Base-by-base conservation (phyloP, 2,113 vertebrate genomes). In the Sprattus sprattus region DNA sequence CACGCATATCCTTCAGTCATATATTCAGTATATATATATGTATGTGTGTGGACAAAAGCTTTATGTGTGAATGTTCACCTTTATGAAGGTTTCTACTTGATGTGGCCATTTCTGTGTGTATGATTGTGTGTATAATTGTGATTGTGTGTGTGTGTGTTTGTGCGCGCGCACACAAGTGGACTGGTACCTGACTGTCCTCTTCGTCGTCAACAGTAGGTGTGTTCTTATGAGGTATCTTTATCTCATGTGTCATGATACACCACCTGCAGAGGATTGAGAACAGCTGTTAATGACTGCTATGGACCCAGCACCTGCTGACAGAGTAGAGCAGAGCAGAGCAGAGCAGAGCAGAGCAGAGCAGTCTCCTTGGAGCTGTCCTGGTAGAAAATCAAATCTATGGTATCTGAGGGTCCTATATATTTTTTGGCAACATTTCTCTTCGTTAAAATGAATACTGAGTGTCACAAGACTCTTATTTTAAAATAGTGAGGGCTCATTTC, bases 231-330 rank as follows among this genome's bases (percentile, higher is more conserved):
- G 97, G 97, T 92, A 99, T 95, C 94, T 98, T 99, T 86, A 99
- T 95, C 93, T 99, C 98, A 89, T 99, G 99, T 0, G 98, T 99
- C 98, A 99, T 99, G 94, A 99, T 99, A 93, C 98, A 99, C 98
- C 98, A 99, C 91, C 98, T 97, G 88, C 84, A 82, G 85, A 90
- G 32, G 86, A 52, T 81, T 82, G 78, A 84, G 46, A 67, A 67
- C 52, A 85, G 67, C 57, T 86, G 86, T 44, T 1, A 44, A 49
- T 49, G 22, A n/a, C 81, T 82, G n/a, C 84, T 83, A 82, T 10
- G 39, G 64, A 60, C 25, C 2, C 39, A 39, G 39, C 39, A 39
- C 39, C 25, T 54, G 82, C 45, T 32, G 57, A 87, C 28, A 83
- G 47, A 64, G 39, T 64, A 80, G 1, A 16, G 44, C 45, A 46